These are phyloP conservation scores for Sebastes vulpes DNA, from an alignment of 2,797 vertebrate genomes.

Conservation along the genomic window DNA sequence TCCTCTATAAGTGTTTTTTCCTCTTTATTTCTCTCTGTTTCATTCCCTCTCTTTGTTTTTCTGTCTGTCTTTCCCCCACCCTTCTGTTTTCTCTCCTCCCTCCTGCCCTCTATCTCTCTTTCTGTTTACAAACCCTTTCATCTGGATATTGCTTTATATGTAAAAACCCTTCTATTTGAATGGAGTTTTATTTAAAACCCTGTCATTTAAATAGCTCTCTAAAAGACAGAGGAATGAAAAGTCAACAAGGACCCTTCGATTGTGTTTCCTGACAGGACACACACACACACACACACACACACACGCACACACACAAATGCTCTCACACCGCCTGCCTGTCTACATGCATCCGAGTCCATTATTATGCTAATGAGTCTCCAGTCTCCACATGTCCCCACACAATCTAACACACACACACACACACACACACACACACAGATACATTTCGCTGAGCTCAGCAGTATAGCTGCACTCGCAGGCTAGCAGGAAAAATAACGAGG, in stretches of 20 bases:
- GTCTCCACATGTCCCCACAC: slow-evolving; percentile 79
- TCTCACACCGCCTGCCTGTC: slow-evolving; percentile 63
- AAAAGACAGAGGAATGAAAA: slow-evolving; percentile 84
- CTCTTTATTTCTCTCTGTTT: slow-evolving; percentile 44
- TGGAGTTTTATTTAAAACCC: slow-evolving; percentile 78
- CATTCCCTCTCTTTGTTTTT: slow-evolving; percentile 42
- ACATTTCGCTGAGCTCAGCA: slow-evolving; percentile 77
- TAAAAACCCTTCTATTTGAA: slow-evolving; percentile 79
- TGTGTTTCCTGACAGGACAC: slow-evolving; percentile 73
- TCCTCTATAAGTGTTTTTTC: slow-evolving; percentile 59
- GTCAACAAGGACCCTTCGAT: slow-evolving; percentile 85
- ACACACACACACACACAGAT: background rate
- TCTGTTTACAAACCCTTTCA: slow-evolving; percentile 75
- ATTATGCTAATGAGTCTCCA: slow-evolving; percentile 88
- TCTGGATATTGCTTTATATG: slow-evolving; percentile 79
- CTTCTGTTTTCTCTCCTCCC: slow-evolving; percentile 32
- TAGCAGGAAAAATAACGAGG: slow-evolving; percentile 61
- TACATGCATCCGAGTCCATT: slow-evolving; percentile 83
- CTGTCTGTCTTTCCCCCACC: background rate
- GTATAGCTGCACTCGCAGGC: slow-evolving; percentile 53
- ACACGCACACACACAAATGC: slow-evolving; percentile 24
- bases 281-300: slow-evolving; percentile 16
- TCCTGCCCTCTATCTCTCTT: slow-evolving; percentile 30
- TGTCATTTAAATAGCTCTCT: slow-evolving; percentile 79
- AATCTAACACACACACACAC: slow-evolving; percentile 17